These are phyloP conservation scores for Drosophila nigrodunni DNA, from an alignment of 1,140 invertebrate genomes.

Conservation along the genomic window DNA sequence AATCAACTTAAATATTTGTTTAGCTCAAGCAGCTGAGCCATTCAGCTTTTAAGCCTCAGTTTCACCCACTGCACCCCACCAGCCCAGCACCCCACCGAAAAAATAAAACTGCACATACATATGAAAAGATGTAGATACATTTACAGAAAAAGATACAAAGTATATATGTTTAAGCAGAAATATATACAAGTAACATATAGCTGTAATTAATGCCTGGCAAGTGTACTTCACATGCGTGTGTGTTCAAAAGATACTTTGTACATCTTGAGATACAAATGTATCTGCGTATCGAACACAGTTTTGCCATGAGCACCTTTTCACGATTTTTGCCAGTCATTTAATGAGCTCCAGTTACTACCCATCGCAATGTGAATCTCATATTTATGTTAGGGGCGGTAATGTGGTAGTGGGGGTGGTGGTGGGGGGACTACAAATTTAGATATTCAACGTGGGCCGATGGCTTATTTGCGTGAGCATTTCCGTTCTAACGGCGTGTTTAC, in stretches of 20 bases:
- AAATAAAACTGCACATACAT: constrained; percentile 7
- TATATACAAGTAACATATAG: neutral
- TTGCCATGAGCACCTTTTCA: constrained; percentile 36
- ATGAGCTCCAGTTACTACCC: constrained; percentile 61
- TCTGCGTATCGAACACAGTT: constrained; percentile 12
- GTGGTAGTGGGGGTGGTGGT: neutral
- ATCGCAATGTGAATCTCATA: constrained; percentile 51
- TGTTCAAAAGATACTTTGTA: neutral
- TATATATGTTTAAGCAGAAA: constrained; percentile 12
- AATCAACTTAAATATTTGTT: constrained; percentile 81
- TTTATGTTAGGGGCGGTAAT: constrained; percentile 9
- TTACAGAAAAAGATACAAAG: neutral
- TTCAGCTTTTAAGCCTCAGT: constrained; percentile 38
- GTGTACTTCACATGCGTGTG: neutral
- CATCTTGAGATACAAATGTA: constrained; percentile 17
- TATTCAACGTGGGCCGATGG: constrained; percentile 31
- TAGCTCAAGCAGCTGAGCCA: constrained; percentile 52
- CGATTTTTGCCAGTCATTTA: constrained; percentile 69
- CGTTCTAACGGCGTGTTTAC: constrained; percentile 38
- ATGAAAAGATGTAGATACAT: neutral
- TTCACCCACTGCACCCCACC: no score
- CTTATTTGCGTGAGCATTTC: constrained; percentile 27
- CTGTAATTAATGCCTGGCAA: constrained; percentile 52
- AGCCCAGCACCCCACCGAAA: no score
- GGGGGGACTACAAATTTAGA: constrained; percentile 38